Conservation (phyloP, 92 coral and sea anemone species). For the Siderastrea radians region DNA sequence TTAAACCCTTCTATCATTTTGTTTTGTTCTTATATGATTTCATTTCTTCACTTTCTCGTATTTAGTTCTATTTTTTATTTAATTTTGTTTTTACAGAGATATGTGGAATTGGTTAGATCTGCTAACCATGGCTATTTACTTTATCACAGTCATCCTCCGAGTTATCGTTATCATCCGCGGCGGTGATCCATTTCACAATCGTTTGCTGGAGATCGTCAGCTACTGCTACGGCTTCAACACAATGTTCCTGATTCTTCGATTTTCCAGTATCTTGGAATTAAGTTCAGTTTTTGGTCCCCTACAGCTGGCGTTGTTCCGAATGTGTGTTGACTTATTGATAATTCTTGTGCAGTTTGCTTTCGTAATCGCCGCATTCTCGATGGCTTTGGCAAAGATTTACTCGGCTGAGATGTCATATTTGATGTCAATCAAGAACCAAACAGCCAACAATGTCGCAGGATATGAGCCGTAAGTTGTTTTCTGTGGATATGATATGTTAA, state of each 20-base stretch:
- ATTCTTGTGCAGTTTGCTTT: conserved; percentile 41
- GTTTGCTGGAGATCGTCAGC: conserved; percentile 23
- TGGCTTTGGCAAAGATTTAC: conserved; percentile 45
- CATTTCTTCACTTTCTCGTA: too few relatives aligned
- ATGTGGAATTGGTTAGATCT: conserved; percentile 62
- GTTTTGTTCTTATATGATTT: too few relatives aligned
- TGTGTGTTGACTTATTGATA: conserved; percentile 31
- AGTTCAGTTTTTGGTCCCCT: conserved; percentile 35
- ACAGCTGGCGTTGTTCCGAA: conserved; percentile 48
- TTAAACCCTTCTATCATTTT: too few relatives aligned
- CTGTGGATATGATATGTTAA: too few relatives aligned
- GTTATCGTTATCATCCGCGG: conserved; percentile 7
- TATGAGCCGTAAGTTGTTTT: too few relatives aligned
- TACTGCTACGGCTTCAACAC: conserved; percentile 46
- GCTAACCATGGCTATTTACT: not conserved
- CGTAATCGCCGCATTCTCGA: conserved; percentile 41
- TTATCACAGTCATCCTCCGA: conserved; percentile 24
- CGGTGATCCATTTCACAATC: conserved; percentile 6
- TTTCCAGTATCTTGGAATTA: conserved; percentile 38
- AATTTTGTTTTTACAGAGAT: conserved; percentile 24
- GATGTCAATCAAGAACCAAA: too few relatives aligned
- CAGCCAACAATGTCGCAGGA: too few relatives aligned
- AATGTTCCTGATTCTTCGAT: conserved; percentile 24
- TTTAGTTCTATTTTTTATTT: too few relatives aligned
- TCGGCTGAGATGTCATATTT: conserved; percentile 9